These are phyloP conservation scores for Ectobius pallidus DNA, from an alignment of 2,888 invertebrate genomes.

Conservation along the genomic window DNA sequence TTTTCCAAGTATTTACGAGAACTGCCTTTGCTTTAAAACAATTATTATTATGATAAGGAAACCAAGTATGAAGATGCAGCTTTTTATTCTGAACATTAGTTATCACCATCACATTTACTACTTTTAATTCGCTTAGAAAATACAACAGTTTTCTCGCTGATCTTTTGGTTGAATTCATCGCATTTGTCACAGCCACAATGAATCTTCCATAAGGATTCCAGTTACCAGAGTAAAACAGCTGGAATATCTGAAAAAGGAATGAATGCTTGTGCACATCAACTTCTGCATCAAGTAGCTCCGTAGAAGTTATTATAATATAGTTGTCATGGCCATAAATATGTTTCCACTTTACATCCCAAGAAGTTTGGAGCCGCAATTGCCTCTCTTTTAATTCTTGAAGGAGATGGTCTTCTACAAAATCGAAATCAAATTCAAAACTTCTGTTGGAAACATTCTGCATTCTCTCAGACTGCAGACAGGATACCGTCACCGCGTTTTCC, in stretches of 20 bases:
- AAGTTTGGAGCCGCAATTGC: neutral
- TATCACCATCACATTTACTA: neutral
- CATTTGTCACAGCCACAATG: neutral
- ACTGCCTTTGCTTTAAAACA: neutral
- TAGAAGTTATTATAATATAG: neutral
- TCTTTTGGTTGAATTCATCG: too few relatives aligned
- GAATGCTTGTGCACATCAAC: too few relatives aligned
- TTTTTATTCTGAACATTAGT: neutral
- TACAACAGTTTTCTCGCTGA: neutral
- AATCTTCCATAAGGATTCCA: neutral
- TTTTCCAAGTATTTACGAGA: neutral
- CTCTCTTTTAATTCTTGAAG: neutral
- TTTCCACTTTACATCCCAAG: neutral
- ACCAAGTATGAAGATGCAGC: neutral
- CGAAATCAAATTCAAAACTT: neutral
- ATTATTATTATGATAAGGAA: neutral
- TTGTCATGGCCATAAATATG: neutral
- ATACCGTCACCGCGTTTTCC: neutral
- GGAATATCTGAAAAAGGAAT: neutral
- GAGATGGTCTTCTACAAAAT: neutral
- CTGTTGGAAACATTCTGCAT: neutral
- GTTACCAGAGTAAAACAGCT: neutral
- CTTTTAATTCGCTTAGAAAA: neutral
- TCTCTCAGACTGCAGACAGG: neutral
- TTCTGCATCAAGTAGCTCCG: too few relatives aligned